Evolutionary conservation across 1,140 invertebrate species (phyloP), one percentile per base, ranked within the genome.

Genomic region (Trichoplusia ni): DNA sequence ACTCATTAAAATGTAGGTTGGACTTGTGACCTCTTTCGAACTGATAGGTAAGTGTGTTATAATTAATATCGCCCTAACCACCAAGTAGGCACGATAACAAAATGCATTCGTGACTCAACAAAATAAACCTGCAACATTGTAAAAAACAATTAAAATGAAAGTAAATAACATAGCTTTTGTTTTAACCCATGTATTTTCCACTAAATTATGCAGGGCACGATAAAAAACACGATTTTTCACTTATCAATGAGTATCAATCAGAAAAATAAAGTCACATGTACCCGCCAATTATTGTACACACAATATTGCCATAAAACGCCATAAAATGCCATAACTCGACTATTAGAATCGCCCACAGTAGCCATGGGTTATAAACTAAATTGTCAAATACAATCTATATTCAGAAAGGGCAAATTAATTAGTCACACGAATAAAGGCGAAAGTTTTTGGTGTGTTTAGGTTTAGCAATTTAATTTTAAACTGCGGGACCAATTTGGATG

Each of bases 291-390:
- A 54, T 9, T 25, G 18, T 4, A 25, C 8, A 53, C 18, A 54
- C 35, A 27, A 25, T 29, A 11, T 38, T 13, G 35, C n/a, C 35
- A 38, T 38, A 5, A 38, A 11, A 42, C n/a, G 2, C 9, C 35
- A 40, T 40, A 18, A 40, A 56, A 25, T 11, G 6, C 4, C 2
- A 7, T 51, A 51, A 51, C 14, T n/a, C 35, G 5, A 23, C 47
- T 19, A 51, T 35, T 35, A 51, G 29, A 33, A 51, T 19, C 29
- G 47, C 16, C 47, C 29, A 19, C 18, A 21, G 44, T 47, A 47
- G 23, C 23, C 8, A 1, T 8, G 11, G 13, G 44, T 27, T 16
- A 47, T 47, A 47, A 29, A 29, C 1, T 19, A 21, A n/a, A 19
- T 1, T 7, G 18, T 31, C 25, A 47, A 31, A 14, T 9, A 46